A percentile compares a stretch with the other conserved stretches of the same genome.
phyloP scores from a whole-genome alignment of 1,140 invertebrate genomes.

The Venustaconcha ellipsiformis region DNA sequence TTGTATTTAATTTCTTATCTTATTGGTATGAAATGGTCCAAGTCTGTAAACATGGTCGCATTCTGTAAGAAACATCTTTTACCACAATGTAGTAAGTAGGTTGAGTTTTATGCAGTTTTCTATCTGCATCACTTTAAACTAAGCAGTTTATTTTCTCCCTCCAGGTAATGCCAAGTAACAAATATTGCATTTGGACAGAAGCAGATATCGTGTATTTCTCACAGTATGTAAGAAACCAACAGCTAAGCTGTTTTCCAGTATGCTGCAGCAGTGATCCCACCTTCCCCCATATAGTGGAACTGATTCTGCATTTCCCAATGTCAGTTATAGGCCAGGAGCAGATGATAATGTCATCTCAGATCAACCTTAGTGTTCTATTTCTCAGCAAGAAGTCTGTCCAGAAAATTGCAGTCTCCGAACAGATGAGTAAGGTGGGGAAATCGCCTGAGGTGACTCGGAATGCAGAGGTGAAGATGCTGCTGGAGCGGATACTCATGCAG shows the following conservation, averaged over 20 bases:
- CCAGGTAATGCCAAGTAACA: conserved; percentile 31
- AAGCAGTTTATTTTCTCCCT: not conserved
- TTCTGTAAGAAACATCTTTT: too few species aligned
- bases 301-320: conserved; percentile 14
- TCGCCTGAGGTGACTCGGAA: conserved; percentile 13
- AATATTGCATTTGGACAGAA: conserved; percentile 28
- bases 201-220: conserved; percentile 7
- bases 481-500: too few species aligned
- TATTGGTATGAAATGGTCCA: too few species aligned
- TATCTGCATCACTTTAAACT: too few species aligned
- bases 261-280: not conserved
- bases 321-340: not conserved
- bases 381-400: not conserved
- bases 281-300: conserved; percentile 14
- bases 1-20: too few species aligned
- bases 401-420: conserved; percentile 8
- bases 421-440: conserved; percentile 12
- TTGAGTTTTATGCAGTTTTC: too few species aligned
- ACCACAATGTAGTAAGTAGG: too few species aligned
- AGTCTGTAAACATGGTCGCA: too few species aligned
- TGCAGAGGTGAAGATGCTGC: not conserved
- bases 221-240: conserved; percentile 12
- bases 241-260: conserved; percentile 7
- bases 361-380: conserved; percentile 15
- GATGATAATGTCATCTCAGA: conserved; percentile 6